phyloP scores from a whole-genome alignment of 2,888 invertebrate genomes.

The Galerucella nymphaeae region DNA sequence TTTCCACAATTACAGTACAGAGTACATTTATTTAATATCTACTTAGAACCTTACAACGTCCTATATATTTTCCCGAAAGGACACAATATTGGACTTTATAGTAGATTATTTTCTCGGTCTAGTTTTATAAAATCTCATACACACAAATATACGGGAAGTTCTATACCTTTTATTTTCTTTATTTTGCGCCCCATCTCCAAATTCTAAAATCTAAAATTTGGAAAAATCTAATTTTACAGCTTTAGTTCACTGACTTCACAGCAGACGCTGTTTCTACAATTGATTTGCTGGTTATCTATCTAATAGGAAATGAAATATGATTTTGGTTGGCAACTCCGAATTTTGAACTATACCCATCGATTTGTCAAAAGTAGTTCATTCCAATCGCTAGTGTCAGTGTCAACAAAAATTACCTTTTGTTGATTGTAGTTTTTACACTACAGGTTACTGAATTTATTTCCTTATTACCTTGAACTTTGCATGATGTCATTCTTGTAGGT shows the following conservation, averaged over 20 bases:
- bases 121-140: too few species aligned
- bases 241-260: not conserved
- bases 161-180: too few species aligned
- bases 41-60: too few species aligned
- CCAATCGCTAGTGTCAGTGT: constrained; percentile 19
- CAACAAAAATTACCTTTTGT: constrained; percentile 27
- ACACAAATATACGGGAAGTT: too few species aligned
- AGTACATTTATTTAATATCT: too few species aligned
- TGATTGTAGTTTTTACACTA: constrained; percentile 9
- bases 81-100: too few species aligned
- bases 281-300: not conserved
- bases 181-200: too few species aligned
- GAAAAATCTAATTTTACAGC: too few species aligned
- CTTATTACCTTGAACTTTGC: constrained; percentile 23
- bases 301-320: not conserved
- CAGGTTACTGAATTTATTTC: constrained; percentile 15
- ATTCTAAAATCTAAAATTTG: too few species aligned
- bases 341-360: constrained; percentile 11
- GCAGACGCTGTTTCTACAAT: not conserved
- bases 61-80: too few species aligned
- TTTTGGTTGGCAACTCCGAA: not conserved
- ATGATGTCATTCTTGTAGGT: constrained; percentile 19
- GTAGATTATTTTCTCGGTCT: too few species aligned
- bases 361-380: constrained; percentile 21
- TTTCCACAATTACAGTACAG: too few species aligned